Evolutionary conservation across 2,888 invertebrate genomes (phyloP).

Genomic region (Pseudanteris insignis): DNA sequence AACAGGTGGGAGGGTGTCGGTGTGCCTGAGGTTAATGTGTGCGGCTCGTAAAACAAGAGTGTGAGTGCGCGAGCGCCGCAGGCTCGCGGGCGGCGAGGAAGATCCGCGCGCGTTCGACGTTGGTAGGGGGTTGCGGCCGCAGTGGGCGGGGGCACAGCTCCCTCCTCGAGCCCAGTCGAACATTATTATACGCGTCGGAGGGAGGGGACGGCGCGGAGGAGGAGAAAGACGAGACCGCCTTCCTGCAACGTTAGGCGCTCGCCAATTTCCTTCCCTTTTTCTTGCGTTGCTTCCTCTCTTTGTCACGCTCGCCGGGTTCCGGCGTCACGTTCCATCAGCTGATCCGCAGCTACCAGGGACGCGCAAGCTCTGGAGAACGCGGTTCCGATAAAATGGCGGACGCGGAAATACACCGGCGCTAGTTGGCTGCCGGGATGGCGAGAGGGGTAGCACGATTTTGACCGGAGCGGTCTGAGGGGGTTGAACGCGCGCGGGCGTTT

Average conservation of each 20-base stretch:
- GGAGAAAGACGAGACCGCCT: constrained; percentile 65
- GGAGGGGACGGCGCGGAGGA: constrained; percentile 64
- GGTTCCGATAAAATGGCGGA: constrained; percentile 58
- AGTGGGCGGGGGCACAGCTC: too few species aligned
- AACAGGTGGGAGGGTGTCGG: constrained; percentile 59
- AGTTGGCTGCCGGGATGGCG: constrained; percentile 30
- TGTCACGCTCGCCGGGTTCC: constrained; percentile 35
- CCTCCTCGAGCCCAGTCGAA: constrained; percentile 44
- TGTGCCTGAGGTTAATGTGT: too few species aligned
- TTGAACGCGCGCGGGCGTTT: too few species aligned
- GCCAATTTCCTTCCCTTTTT: constrained; percentile 25
- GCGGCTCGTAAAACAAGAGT: too few species aligned
- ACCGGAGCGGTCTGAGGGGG: background rate
- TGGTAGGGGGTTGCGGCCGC: too few species aligned
- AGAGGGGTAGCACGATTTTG: too few species aligned
- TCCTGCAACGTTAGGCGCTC: constrained; percentile 52
- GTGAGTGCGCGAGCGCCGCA: too few species aligned
- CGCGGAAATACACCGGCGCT: constrained; percentile 50
- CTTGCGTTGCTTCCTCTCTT: constrained; percentile 29
- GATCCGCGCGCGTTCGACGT: too few species aligned
- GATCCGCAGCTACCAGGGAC: constrained; percentile 42
- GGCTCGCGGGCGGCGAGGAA: too few species aligned
- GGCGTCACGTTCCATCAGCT: constrained; percentile 40
- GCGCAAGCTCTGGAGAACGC: constrained; percentile 38
- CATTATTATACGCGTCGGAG: constrained; percentile 65